phyloP scores from a whole-genome alignment of 2,113 vertebrate species.

The Chaetorhynchus papuensis region DNA sequence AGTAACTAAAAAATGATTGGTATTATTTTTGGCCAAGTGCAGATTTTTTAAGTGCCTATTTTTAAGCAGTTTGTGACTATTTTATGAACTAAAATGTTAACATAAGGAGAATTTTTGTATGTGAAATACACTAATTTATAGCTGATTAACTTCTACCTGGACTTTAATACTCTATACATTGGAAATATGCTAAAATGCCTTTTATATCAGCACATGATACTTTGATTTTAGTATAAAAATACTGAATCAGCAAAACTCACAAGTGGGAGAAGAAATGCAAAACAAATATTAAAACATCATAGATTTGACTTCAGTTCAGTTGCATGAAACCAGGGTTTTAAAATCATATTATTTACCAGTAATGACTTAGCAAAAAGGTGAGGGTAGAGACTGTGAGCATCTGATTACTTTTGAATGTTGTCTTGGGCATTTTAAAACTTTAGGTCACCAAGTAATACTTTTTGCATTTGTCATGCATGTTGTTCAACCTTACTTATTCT shows the following conservation, averaged over 20 bases:
- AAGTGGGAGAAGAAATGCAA: not conserved
- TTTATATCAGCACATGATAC: not conserved
- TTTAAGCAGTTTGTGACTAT: not conserved
- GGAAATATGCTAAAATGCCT: not conserved
- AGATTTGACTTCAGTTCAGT: not conserved
- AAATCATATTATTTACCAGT: not conserved
- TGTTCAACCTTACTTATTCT: not conserved
- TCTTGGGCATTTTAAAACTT: not conserved
- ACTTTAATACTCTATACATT: not conserved
- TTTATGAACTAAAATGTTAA: not conserved
- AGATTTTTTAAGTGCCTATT: constrained; percentile 8
- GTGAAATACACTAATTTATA: constrained; percentile 19
- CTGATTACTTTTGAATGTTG: not conserved
- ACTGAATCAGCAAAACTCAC: not conserved
- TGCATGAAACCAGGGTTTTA: not conserved
- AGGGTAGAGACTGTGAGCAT: not conserved
- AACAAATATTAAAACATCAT: not conserved
- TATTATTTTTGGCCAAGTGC: not conserved
- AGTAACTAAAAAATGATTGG: not conserved
- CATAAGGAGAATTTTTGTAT: not conserved
- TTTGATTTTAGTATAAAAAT: not conserved
- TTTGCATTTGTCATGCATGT: not conserved
- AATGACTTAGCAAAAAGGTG: not conserved
- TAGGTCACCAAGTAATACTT: not conserved
- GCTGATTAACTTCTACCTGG: not conserved